Percentiles rank a stretch among this genome's conserved stretches.
These are phyloP conservation scores for Buathra laborator DNA, from an alignment of 2,888 invertebrate genomes.

Conservation along the genomic window DNA sequence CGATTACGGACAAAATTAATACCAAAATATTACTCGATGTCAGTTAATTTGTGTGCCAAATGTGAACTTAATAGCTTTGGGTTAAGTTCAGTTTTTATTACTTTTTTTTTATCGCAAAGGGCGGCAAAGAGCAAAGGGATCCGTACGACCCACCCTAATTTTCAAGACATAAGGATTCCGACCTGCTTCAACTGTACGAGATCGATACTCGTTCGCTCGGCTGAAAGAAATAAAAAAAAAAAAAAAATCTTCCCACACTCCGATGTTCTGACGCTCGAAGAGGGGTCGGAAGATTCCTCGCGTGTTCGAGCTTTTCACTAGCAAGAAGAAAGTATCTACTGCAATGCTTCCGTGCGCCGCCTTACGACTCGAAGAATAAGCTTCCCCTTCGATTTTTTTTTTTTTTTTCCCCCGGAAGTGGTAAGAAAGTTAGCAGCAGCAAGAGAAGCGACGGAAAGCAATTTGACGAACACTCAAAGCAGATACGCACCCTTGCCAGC, in stretches of 20 bases:
- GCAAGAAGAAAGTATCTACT: slow-evolving; percentile 7
- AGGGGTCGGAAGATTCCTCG: slow-evolving; percentile 50
- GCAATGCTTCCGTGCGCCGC: slow-evolving; percentile 3
- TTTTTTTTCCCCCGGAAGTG: neutral
- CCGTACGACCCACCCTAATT: slow-evolving; percentile 57
- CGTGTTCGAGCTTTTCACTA: slow-evolving; percentile 16
- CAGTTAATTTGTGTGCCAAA: no score
- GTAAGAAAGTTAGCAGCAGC: neutral
- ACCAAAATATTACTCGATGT: no score
- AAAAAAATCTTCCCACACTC: slow-evolving; percentile 34
- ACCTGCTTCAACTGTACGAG: slow-evolving; percentile 60
- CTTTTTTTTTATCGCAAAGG: neutral
- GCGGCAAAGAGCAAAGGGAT: slow-evolving; percentile 30
- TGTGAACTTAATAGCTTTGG: no score
- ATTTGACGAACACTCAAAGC: neutral
- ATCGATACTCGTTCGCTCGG: slow-evolving; percentile 44
- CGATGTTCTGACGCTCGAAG: neutral
- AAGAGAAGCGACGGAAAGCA: neutral
- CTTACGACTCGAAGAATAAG: slow-evolving; percentile 11
- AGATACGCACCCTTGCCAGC: neutral
- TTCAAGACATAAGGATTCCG: slow-evolving; percentile 61
- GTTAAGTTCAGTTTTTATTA: no score
- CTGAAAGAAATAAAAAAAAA: slow-evolving; percentile 18
- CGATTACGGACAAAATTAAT: no score
- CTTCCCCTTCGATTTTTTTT: neutral